Conservation (phyloP, 2,113 vertebrate species). For the Apeltes quadracus region DNA sequence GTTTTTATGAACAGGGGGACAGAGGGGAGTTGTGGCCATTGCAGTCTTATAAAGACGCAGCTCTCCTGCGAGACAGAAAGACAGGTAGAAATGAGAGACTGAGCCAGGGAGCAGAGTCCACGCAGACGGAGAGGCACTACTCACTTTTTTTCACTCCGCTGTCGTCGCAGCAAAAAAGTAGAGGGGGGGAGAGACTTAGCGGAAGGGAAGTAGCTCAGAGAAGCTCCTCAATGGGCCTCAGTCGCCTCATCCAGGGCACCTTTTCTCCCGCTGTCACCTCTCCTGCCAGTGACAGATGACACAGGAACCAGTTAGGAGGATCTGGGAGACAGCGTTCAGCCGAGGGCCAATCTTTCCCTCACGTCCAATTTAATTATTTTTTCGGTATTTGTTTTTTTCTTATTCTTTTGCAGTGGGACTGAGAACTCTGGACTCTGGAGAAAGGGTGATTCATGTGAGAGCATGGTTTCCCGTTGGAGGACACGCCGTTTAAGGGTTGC, state of each 20-base stretch:
- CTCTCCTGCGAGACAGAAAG: conserved; percentile 43
- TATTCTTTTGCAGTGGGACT: conserved; percentile 22
- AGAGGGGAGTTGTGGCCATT: conserved; percentile 56
- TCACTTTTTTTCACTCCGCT: conserved; percentile 35
- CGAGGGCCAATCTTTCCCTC: conserved; percentile 65
- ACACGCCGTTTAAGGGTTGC: conserved; percentile 50
- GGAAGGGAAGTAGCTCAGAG: conserved; percentile 19
- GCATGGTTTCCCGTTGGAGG: conserved; percentile 32
- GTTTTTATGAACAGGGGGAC: conserved; percentile 72
- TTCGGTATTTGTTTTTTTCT: background rate
- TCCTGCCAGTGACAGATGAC: conserved; percentile 76
- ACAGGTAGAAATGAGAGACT: conserved; percentile 24
- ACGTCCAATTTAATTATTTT: conserved; percentile 26
- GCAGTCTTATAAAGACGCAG: conserved; percentile 48
- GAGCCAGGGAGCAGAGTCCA: conserved; percentile 9
- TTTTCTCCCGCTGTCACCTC: conserved; percentile 69
- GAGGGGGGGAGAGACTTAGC: conserved; percentile 19
- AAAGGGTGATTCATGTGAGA: conserved; percentile 50
- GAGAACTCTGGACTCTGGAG: conserved; percentile 32
- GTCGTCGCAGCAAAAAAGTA: conserved; percentile 15
- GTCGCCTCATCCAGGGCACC: conserved; percentile 67
- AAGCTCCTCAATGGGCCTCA: conserved; percentile 37
- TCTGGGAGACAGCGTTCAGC: conserved; percentile 62
- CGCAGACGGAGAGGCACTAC: conserved; percentile 24
- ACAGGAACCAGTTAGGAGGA: conserved; percentile 62